Evolutionary conservation across 1,140 invertebrate species (phyloP), one percentile per base, ranked within the genome.

Genomic region (Stenopsyche tienmushanensis): DNA sequence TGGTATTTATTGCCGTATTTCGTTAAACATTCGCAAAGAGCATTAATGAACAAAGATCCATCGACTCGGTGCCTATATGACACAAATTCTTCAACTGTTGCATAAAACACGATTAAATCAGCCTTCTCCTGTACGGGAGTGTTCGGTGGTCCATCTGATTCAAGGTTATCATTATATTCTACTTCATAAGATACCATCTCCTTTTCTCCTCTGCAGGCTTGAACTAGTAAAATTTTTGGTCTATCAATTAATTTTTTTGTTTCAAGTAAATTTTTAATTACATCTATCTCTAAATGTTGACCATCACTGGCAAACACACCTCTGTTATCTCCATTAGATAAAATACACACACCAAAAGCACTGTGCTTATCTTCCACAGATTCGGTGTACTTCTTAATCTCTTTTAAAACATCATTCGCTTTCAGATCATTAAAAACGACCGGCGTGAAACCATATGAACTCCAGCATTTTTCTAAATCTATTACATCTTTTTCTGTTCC

Each of bases 131-230:
- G n/a, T n/a, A n/a, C n/a, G n/a, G n/a, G n/a, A n/a, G n/a, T n/a
- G n/a, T 7, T n/a, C n/a, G n/a, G n/a, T n/a, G n/a, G n/a, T n/a
- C n/a, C n/a, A n/a, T n/a, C n/a, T n/a, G n/a, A n/a, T n/a, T n/a
- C n/a, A n/a, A n/a, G n/a, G n/a, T n/a, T n/a, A n/a, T n/a, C n/a
- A n/a, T n/a, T n/a, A n/a, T n/a, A n/a, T n/a, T n/a, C n/a, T n/a
- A n/a, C n/a, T n/a, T n/a, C n/a, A n/a, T n/a, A n/a, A n/a, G n/a
- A n/a, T n/a, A n/a, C 41, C 58, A 69, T 34, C 20, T 45, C 44
- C 5, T 66, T 53, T n/a, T 66, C 55, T 13, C 68, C 68, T 60
- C 65, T 52, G 39, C 68, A 70, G 17, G 68, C 64, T 64, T 70
- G 68, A 25, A 70, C 63, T 9, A 70, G 44, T 5, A 70, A 29